Percentiles rank a stretch among this genome's conserved stretches.
Evolutionary conservation across 2,113 vertebrate species (phyloP).

Genomic region (Triplophysa rosa): DNA sequence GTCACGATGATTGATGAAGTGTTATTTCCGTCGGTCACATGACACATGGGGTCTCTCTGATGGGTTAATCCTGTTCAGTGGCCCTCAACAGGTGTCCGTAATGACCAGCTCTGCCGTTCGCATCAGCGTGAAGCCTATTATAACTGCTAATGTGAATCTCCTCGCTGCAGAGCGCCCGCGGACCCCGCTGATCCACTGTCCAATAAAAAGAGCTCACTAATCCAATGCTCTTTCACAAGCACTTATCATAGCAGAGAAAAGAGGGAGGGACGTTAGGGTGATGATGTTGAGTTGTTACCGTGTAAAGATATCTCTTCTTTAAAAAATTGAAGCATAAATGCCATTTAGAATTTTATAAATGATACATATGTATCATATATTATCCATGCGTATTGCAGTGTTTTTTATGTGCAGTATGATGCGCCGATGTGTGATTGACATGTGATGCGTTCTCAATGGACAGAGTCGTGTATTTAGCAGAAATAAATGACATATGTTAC

Average conservation of each 20-base stretch:
- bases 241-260: slow-evolving; percentile 25
- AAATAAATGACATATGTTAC: too few relatives aligned
- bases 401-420: not conserved
- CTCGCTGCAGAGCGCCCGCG: slow-evolving; percentile 2
- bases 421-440: not conserved
- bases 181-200: slow-evolving; percentile 5
- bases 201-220: slow-evolving; percentile 8
- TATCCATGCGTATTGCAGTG: too few relatives aligned
- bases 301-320: too few relatives aligned
- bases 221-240: slow-evolving; percentile 28
- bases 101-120: slow-evolving; percentile 35
- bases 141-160: slow-evolving; percentile 10
- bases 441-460: not conserved
- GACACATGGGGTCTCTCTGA: not conserved
- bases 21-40: not conserved
- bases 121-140: slow-evolving; percentile 46
- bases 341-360: too few relatives aligned
- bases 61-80: not conserved
- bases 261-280: not conserved
- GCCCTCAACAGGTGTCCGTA: slow-evolving; percentile 15
- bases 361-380: too few relatives aligned
- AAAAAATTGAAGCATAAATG: too few relatives aligned
- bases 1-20: too few relatives aligned
- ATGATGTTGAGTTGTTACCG: not conserved
- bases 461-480: too few relatives aligned